Conservation (phyloP, 2,888 invertebrate species). For the Drosophila tanythrix region DNA sequence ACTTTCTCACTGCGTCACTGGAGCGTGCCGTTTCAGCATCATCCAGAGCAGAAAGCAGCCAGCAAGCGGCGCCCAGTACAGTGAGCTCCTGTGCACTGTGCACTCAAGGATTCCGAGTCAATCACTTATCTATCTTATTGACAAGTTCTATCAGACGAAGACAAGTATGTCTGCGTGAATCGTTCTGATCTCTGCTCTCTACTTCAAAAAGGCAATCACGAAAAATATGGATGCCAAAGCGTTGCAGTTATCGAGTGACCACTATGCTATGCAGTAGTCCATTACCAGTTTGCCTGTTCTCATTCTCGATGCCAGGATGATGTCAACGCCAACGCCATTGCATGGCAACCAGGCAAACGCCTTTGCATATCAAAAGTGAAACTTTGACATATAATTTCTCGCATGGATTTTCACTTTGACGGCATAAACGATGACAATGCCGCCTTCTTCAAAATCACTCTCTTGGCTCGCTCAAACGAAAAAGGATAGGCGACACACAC, state of each 20-base stretch:
- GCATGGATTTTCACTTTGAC: conserved; percentile 80
- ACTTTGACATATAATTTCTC: conserved; percentile 80
- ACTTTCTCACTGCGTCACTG: conserved; percentile 77
- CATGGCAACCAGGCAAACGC: conserved; percentile 42
- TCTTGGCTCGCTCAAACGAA: conserved; percentile 21
- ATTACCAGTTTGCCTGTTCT: conserved; percentile 1
- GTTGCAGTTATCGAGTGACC: background rate
- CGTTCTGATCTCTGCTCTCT: background rate
- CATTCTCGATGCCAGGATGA: conserved; percentile 31
- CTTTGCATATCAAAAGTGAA: conserved; percentile 78
- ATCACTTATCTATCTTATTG: background rate
- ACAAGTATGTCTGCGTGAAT: background rate
- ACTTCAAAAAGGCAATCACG: background rate
- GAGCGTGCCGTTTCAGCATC: conserved; percentile 55
- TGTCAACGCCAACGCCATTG: conserved; percentile 36
- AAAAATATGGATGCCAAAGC: background rate
- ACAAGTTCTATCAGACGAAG: background rate
- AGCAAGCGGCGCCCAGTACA: conserved; percentile 12
- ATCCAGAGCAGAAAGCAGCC: conserved; percentile 13
- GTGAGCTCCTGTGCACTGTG: background rate
- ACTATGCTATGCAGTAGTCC: background rate
- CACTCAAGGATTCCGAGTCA: background rate
- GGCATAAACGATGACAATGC: conserved; percentile 76
- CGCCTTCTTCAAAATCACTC: conserved; percentile 39
- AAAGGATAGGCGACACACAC: conserved; percentile 6